Evolutionary conservation across 2,113 vertebrate species (phyloP).

Genomic region (Danio rerio): DNA sequence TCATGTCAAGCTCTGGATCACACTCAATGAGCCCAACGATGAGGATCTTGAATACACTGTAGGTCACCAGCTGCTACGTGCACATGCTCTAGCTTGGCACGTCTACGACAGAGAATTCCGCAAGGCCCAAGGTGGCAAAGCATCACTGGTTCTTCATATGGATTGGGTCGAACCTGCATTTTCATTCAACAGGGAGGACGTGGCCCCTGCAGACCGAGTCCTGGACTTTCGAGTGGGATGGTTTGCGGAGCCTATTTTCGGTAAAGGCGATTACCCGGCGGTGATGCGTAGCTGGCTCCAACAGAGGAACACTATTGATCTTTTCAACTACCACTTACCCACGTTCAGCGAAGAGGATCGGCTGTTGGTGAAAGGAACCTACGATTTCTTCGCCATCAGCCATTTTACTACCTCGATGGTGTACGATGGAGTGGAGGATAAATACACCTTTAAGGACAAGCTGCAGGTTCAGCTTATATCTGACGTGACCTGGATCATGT

Average conservation of each 20-base stretch:
- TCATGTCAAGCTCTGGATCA: constrained; percentile 92
- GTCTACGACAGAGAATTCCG: constrained; percentile 86
- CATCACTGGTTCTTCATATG: constrained; percentile 89
- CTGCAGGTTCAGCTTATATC: constrained; percentile 88
- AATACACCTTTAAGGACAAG: constrained; percentile 80
- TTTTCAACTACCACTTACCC: constrained; percentile 82
- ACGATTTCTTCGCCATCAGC: constrained; percentile 93
- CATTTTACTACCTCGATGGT: constrained; percentile 93
- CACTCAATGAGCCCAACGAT: constrained; percentile 87
- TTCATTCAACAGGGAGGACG: constrained; percentile 85
- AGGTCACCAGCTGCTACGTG: constrained; percentile 88
- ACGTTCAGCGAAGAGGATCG: constrained; percentile 87
- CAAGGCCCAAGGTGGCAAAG: constrained; percentile 82
- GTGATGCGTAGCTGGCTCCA: constrained; percentile 89
- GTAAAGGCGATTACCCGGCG: constrained; percentile 88
- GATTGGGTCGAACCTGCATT: constrained; percentile 96
- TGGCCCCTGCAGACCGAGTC: constrained; percentile 85
- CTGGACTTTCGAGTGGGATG: constrained; percentile 89
- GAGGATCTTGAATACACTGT: constrained; percentile 83
- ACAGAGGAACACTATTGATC: constrained; percentile 77
- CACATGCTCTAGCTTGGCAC: constrained; percentile 90
- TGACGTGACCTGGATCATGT: constrained; percentile 89
- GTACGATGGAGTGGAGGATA: constrained; percentile 86
- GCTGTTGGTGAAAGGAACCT: constrained; percentile 84
- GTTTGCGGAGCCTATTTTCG: constrained; percentile 94